A percentile compares a stretch with the other conserved stretches of the same genome.
These are phyloP conservation scores for Rhinopomastus cyanomelas DNA, from an alignment of 2,113 vertebrate genomes.

Conservation along the genomic window DNA sequence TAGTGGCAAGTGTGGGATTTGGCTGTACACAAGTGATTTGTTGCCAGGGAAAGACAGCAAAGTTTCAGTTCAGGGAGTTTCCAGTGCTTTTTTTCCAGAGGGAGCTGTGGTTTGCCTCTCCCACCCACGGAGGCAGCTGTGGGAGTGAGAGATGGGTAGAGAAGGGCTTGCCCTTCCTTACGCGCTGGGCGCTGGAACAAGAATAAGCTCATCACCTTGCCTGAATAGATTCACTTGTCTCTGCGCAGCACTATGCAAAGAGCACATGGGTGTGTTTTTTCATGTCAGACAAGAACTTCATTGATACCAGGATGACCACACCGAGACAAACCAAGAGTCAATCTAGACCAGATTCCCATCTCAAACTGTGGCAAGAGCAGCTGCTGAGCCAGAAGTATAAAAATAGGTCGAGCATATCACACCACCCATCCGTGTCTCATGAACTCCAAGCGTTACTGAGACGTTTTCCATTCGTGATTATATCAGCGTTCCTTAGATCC, in stretches of 20 bases:
- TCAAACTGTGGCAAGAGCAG: neutral
- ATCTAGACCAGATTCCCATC: neutral
- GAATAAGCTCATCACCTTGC: neutral
- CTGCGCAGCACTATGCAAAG: neutral
- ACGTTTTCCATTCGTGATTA: neutral
- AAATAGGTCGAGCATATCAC: neutral
- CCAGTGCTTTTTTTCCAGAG: conserved; percentile 37
- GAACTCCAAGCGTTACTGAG: neutral
- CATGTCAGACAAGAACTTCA: neutral
- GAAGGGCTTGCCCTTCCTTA: conserved; percentile 46
- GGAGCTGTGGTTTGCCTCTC: conserved; percentile 56
- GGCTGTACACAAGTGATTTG: neutral
- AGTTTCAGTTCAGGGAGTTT: conserved; percentile 59
- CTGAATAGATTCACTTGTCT: neutral
- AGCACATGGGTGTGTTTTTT: neutral
- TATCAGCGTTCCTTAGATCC: neutral
- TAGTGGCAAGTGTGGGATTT: conserved; percentile 42
- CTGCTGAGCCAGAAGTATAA: neutral
- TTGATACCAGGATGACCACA: neutral
- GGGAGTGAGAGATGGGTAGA: conserved; percentile 25
- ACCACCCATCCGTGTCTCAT: neutral
- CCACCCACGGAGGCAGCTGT: conserved; percentile 59
- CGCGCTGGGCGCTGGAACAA: neutral
- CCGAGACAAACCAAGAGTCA: neutral
- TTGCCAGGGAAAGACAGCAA: conserved; percentile 47